Evolutionary conservation across 2,888 invertebrate genomes (phyloP).

Genomic region (Caenorhabditis becei): DNA sequence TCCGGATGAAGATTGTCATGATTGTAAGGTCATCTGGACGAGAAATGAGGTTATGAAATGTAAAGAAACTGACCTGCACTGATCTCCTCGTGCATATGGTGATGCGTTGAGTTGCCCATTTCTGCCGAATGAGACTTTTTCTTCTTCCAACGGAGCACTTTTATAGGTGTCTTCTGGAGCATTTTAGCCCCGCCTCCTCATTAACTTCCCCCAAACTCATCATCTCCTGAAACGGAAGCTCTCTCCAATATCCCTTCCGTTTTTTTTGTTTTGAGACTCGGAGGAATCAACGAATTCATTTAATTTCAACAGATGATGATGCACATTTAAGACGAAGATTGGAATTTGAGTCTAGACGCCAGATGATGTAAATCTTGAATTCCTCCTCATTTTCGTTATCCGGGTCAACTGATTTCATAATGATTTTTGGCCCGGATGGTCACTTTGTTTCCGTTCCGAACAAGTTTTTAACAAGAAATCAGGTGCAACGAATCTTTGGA

Average conservation of each 20-base stretch:
- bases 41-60: neutral
- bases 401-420: neutral
- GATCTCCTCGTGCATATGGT: slow-evolving; percentile 39
- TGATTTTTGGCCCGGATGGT: neutral
- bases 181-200: neutral
- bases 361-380: neutral
- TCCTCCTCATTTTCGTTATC: neutral
- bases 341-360: neutral
- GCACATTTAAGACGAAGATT: neutral
- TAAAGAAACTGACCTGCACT: slow-evolving; percentile 18
- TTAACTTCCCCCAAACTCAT: neutral
- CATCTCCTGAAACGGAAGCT: neutral
- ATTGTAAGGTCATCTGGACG: slow-evolving; percentile 51
- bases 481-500: neutral
- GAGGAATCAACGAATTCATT: neutral
- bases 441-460: neutral
- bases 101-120: slow-evolving; percentile 23
- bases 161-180: neutral
- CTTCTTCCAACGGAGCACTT: neutral
- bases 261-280: neutral
- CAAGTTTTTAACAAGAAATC: neutral
- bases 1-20: slow-evolving; percentile 55
- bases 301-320: neutral
- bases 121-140: neutral
- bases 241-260: neutral